Evolutionary conservation across 2,113 vertebrate species (phyloP).

Genomic region (Prinia subflava): DNA sequence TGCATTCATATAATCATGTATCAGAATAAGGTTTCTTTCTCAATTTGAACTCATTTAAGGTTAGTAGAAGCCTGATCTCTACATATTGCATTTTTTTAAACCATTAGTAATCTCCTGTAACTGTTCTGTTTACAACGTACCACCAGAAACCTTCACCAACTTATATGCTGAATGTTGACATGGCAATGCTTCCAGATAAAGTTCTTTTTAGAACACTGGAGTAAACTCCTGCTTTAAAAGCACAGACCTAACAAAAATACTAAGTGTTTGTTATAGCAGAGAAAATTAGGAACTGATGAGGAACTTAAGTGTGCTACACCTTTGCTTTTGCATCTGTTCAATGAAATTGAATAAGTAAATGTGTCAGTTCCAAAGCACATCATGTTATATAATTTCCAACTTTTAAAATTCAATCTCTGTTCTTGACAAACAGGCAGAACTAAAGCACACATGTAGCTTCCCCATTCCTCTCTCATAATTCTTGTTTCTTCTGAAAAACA

Average conservation of each 20-base stretch:
- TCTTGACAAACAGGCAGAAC: neutral
- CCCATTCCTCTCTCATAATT: neutral
- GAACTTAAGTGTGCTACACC: neutral
- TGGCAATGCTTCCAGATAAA: neutral
- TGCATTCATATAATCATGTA: neutral
- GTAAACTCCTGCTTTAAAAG: neutral
- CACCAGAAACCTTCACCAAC: neutral
- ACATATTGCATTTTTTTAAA: neutral
- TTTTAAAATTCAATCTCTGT: neutral
- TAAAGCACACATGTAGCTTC: neutral
- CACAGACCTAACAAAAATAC: neutral
- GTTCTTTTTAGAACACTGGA: neutral
- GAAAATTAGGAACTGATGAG: neutral
- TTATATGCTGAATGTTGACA: neutral
- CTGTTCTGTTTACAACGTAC: neutral
- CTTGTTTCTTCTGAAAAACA: neutral
- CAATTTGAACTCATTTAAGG: neutral
- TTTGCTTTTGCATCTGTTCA: neutral
- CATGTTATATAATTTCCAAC: neutral
- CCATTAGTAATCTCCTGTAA: neutral
- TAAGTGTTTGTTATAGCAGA: neutral
- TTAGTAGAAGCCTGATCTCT: neutral
- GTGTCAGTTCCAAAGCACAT: neutral
- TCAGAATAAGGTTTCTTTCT: neutral
- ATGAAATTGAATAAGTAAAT: neutral